Evolutionary conservation across 2,797 vertebrate species (phyloP), one percentile per base, ranked within the genome.

Genomic region (Tauraco hartlaubi): DNA sequence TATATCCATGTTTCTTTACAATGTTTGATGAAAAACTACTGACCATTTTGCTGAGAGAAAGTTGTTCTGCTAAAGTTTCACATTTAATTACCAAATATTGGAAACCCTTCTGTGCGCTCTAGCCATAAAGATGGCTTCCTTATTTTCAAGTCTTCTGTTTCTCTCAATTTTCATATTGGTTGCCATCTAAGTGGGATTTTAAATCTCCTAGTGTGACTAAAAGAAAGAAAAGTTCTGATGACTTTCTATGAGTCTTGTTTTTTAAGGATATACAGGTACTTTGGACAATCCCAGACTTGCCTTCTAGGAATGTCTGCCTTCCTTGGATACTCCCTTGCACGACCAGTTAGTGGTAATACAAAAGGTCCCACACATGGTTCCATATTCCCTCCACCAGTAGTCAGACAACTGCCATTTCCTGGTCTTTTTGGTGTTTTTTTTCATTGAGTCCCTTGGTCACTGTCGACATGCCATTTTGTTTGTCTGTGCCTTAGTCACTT

Each of bases 391-490:
- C 17, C 29, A 39, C 2, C 23, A 55, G 6, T 13, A 19, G 16
- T 10, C 54, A 80, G 12, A 28, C 4, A 11, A 73, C 3, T 58
- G 17, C 5, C 11, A 25, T 55, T 68, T 83, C 41, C 61, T 69
- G 19, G 5, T 3, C 0, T 4, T 49, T 31, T 21, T 56, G 1
- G 1, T 1, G 4, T 1, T 28, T 71, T 64, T 48, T 41, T 76
- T 26, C 5, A 31, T 13, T 13, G 14, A 74, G 35, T 61, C 6
- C 3, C 19, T 68, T 2, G 0, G 43, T 20, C 13, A 31, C 11
- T 35, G 18, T n/a, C 20, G 8, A 58, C 5, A 10, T 2, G 5
- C 19, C 5, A n/a, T 75, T 76, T 89, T 22, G 20, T 62, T 67
- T 72, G 16, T 41, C 39, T 46, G 22, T 35, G 46, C 46, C 29